Conservation (phyloP, 2,797 vertebrate species). For the Anniella stebbinsi region DNA sequence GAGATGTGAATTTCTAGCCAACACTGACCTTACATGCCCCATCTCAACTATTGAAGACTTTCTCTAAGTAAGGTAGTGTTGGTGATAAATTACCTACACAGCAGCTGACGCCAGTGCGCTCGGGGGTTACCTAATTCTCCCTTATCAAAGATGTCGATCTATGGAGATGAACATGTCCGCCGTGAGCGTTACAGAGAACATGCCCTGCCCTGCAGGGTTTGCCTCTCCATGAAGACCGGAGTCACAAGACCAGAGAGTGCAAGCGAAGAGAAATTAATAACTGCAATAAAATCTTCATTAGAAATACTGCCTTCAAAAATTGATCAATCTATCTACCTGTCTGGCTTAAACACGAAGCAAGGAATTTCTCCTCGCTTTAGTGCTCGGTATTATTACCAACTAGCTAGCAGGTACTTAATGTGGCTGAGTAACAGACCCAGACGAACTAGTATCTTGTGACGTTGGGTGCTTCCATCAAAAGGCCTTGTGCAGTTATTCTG, state of each 20-base stretch:
- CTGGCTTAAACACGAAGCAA: background rate
- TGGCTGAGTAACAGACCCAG: background rate
- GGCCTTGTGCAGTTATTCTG: too few species aligned
- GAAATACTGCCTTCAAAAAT: background rate
- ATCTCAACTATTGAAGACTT: background rate
- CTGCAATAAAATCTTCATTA: background rate
- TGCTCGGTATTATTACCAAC: background rate
- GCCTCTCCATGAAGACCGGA: background rate
- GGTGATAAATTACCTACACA: too few species aligned
- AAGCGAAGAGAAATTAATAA: background rate
- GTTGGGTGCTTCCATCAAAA: too few species aligned
- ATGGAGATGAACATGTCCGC: background rate
- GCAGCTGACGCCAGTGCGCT: background rate
- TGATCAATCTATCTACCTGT: background rate
- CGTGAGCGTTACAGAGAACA: background rate
- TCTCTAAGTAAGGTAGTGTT: background rate
- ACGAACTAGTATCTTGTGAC: background rate
- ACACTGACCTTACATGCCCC: background rate
- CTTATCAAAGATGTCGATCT: background rate
- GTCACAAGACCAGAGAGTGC: background rate
- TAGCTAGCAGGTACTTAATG: background rate
- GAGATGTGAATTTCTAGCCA: background rate
- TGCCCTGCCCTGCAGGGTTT: background rate
- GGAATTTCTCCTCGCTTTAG: background rate
- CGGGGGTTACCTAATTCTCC: background rate